Base-by-base conservation (phyloP, 2,888 invertebrate genomes). In the Ennomos erosarius region DNA sequence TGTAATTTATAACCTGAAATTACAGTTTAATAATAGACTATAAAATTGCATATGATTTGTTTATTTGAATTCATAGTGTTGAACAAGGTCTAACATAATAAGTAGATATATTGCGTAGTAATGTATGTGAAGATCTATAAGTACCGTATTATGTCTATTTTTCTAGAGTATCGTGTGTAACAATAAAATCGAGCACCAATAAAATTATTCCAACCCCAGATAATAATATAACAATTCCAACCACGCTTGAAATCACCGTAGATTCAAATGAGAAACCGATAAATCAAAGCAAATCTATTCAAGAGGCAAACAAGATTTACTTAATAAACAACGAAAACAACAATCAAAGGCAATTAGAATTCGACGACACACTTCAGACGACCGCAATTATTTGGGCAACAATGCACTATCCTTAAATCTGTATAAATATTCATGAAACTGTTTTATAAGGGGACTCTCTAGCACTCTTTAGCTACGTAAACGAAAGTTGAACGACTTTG, bases 371-470 rank as follows among this genome's bases (percentile, higher is more conserved):
- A 74, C 76, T 72, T 43, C 43, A 39, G 46, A 48, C 73, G 67
- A 71, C 75, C 76, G 76, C 79, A 79, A 81, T 81, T 82, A 85
- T 86, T 81, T 82, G 79, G 76, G 75, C 74, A 81, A 77, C 74
- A 78, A 76, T 78, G 77, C 79, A 84, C 82, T 82, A 85, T 83
- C 79, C 81, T 81, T 75, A 83, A 83, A 86, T 84, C 81, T 75
- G 71, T 78, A 79, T 86, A 80, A 85, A 87, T 88, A 88, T 88
- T 87, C 85, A 88, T 87, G 82, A 79, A 77, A 73, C 75, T 75
- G 81, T 76, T 84, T 82, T 81, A 81, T 81, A 82, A 82, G 74
- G 74, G 76, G 76, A 78, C 74, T 78, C 75, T 76, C 76, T 77
- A 78, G 78, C 77, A 79, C 76, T 81, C 78, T 80, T 83, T 75